Conservation (phyloP, 1,140 invertebrate genomes). For the Riptortus pedestris region DNA sequence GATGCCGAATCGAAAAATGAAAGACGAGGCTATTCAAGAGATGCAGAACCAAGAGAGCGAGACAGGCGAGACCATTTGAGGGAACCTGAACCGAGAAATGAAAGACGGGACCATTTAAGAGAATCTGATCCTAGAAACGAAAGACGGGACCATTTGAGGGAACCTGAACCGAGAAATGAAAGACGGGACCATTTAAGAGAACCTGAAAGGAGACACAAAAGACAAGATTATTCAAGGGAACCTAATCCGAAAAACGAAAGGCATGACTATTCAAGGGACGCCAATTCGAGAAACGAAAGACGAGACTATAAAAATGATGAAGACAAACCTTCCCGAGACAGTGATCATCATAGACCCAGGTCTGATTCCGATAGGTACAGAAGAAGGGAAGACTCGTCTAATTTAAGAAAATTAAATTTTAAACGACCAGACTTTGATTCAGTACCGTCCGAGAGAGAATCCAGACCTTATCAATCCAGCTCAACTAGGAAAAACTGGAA, state of each 20-base stretch:
- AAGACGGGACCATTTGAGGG: too few species aligned
- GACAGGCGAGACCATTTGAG: too few species aligned
- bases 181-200: too few species aligned
- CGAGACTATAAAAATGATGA: slow-evolving; percentile 29
- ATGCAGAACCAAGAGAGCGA: too few species aligned
- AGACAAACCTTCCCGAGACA: background rate
- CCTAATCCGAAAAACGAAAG: slow-evolving; percentile 33
- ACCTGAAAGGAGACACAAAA: too few species aligned
- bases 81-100: too few species aligned
- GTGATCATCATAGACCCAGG: too few species aligned
- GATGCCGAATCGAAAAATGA: slow-evolving; percentile 38
- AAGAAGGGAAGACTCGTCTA: too few species aligned
- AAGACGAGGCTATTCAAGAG: slow-evolving; percentile 2
- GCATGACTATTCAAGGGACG: slow-evolving; percentile 32
- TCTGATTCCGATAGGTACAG: slow-evolving; percentile 34
- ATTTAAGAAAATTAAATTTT: slow-evolving; percentile 35
- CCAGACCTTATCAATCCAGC: slow-evolving; percentile 6
- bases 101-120: too few species aligned
- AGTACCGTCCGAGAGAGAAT: background rate
- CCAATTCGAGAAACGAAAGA: slow-evolving; percentile 40
- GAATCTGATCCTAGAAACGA: too few species aligned
- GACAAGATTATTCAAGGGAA: too few species aligned
- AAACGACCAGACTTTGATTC: slow-evolving; percentile 38
- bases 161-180: too few species aligned
- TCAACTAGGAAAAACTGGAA: background rate